Evolutionary conservation across 2,888 invertebrate species (phyloP).

Genomic region (Drosophila colorata): DNA sequence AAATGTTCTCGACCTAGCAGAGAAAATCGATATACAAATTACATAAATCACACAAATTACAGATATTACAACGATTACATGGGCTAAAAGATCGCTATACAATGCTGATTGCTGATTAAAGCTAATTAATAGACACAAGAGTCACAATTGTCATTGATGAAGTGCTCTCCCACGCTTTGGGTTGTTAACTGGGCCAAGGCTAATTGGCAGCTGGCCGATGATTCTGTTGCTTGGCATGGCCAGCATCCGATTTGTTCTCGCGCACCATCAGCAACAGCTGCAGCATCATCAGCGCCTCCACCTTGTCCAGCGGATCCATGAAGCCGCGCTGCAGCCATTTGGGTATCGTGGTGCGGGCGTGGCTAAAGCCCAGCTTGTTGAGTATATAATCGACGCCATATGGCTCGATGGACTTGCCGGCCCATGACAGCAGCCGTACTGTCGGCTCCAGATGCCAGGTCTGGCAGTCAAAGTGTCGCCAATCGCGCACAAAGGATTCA

Average conservation of each 20-base stretch:
- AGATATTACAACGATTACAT: conserved; percentile 32
- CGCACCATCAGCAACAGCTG: conserved; percentile 89
- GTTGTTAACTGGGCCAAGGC: conserved; percentile 6
- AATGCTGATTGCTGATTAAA: conserved; percentile 53
- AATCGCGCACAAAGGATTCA: conserved; percentile 92
- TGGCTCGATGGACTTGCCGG: conserved; percentile 98
- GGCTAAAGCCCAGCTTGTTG: conserved; percentile 98
- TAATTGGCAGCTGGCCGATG: conserved; percentile 66
- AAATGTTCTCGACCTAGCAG: conserved; percentile 9
- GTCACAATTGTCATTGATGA: conserved; percentile 61
- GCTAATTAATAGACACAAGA: conserved; percentile 44
- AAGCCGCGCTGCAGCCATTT: conserved; percentile 99
- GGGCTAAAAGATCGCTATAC: conserved; percentile 44
- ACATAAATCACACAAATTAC: conserved; percentile 23
- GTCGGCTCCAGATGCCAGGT: conserved; percentile 99
- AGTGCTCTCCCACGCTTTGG: conserved; percentile 30
- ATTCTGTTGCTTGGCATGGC: conserved; percentile 50
- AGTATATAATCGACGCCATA: conserved; percentile 99
- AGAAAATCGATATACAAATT: conserved; percentile 34
- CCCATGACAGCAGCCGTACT: conserved; percentile 94
- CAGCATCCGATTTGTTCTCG: conserved; percentile 84
- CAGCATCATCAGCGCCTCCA: conserved; percentile 92
- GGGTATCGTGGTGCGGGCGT: conserved; percentile 98
- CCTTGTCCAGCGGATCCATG: conserved; percentile 98
- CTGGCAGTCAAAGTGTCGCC: conserved; percentile 95